A percentile compares a stretch with the other conserved stretches of the same genome.
phyloP scores from a whole-genome alignment of 1,140 invertebrate species.

The Octopus sinensis region DNA sequence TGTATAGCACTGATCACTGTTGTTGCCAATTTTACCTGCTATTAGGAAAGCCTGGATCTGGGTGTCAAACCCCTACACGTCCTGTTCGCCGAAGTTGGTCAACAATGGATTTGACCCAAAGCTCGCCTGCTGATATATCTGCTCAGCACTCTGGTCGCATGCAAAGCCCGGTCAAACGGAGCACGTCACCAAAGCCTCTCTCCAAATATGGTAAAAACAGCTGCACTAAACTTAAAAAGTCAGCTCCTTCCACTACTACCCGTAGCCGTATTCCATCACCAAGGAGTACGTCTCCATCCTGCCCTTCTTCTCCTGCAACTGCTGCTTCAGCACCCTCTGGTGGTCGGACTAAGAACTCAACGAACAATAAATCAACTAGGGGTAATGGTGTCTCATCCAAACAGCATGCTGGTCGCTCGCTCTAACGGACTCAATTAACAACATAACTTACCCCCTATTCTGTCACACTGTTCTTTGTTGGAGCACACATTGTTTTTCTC shows the following conservation, averaged over 20 bases:
- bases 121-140: not conserved
- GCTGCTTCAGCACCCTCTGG: not conserved
- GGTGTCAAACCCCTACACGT: not conserved
- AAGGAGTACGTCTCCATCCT: constrained; percentile 4
- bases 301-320: not conserved
- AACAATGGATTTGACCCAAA: not conserved
- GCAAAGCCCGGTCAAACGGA: constrained; percentile 6
- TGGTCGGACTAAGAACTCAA: not conserved
- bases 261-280: constrained; percentile 9
- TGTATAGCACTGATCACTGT: too few species aligned
- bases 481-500: too few species aligned
- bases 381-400: not conserved
- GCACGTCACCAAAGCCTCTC: not conserved
- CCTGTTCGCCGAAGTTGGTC: constrained; percentile 8
- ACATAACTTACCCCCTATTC: too few species aligned
- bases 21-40: not conserved
- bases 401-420: not conserved
- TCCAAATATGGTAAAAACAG: constrained; percentile 13
- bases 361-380: not conserved
- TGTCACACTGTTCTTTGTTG: too few species aligned
- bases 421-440: too few species aligned
- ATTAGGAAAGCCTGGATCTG: not conserved
- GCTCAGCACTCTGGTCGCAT: not conserved
- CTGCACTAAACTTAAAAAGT: not conserved
- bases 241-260: not conserved